Base-by-base conservation (phyloP, 1,140 invertebrate species). In the Gonatopus flavifemur region DNA sequence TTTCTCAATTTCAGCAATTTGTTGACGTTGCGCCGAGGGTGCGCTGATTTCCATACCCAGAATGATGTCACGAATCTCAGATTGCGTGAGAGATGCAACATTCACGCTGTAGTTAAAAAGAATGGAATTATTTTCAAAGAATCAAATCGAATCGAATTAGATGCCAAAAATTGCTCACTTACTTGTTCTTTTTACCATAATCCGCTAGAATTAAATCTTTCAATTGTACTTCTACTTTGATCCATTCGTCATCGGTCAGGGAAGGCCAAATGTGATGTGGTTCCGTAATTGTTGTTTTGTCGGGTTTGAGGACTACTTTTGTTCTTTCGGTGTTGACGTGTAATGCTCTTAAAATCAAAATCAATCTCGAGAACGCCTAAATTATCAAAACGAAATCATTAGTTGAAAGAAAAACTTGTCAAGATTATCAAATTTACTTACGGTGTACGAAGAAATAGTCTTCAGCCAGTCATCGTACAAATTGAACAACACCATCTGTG, bases 171-270 rank as follows among this genome's bases (percentile, higher is more conserved):
- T n/a, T n/a, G n/a, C n/a, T 21, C 18, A 77, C 81, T 78, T 57
- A 86, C 84, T 99, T 99, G 79, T 99, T 99, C 81, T 99, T 99
- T 80, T 99, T 99, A 65, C 97, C 97, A 69, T 99, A 99, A 80
- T 99, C 98, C 28, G 96, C 96, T 13, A 99, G 76, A 70, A 99
- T 99, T 5, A 99, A 83, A 80, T 99, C 97, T 73, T 99, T 99
- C 1, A 99, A 80, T 64, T 97, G 93, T 12, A 98, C 93, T 81
- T 99, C 98, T 13, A 97, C 94, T 73, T 98, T 98, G 59, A 99
- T 98, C 98, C 98, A 99, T 78, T 99, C 96, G 63, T 99, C 96
- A 66, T 99, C 96, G 3, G 88, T 87, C 0, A 99, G 77, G 0
- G 94, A 94, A 0, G 98, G 98, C 98, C 98, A 99, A 74, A 99